Evolutionary conservation across 1,140 invertebrate genomes (phyloP), one percentile per base, ranked within the genome.

Genomic region (Oreohelix idahoensis): DNA sequence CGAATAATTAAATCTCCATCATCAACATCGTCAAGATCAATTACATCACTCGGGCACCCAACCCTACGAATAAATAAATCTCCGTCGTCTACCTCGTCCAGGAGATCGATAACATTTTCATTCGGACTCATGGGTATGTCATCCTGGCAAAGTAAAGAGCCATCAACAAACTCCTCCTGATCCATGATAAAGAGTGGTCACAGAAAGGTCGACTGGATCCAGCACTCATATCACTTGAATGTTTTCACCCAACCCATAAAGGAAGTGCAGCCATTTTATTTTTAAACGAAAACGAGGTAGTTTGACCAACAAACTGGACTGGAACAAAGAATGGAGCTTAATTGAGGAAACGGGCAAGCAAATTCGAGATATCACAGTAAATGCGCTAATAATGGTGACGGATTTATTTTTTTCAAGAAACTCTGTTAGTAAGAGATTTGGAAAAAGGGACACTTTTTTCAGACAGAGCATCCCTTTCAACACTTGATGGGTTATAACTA

Each of bases 21-120:
- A 26, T 87, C 87, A 79, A 89, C 89, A 84, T 89, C 90, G 66
- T 89, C 86, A 32, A 89, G 73, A n/a, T n/a, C n/a, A n/a, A n/a
- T n/a, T n/a, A n/a, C n/a, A n/a, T n/a, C n/a, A n/a, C n/a, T n/a
- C n/a, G n/a, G n/a, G n/a, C n/a, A n/a, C n/a, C n/a, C n/a, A 76
- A 98, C 96, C 91, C 97, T 95, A 93, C 97, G 96, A 92, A 98
- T 97, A 93, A 97, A 96, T 93, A 96, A 95, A 89, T 95, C 95
- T 88, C 76, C 94, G 81, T 89, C 86, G 32, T 87, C 87, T 76
- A 89, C 89, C 84, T 89, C 90, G 66, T 89, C 86, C 38, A 89
- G 73, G 66, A 90, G 88, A 69, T 83, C 82, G 8, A 90, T 78
- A 26, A 86, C 74, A 83, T 89, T 84, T 35, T 86, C 74, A 66